Percentiles rank a stretch among this genome's conserved stretches.
phyloP scores from a whole-genome alignment of 2,888 invertebrate species.

The Imbricaverruca yamaguchii region DNA sequence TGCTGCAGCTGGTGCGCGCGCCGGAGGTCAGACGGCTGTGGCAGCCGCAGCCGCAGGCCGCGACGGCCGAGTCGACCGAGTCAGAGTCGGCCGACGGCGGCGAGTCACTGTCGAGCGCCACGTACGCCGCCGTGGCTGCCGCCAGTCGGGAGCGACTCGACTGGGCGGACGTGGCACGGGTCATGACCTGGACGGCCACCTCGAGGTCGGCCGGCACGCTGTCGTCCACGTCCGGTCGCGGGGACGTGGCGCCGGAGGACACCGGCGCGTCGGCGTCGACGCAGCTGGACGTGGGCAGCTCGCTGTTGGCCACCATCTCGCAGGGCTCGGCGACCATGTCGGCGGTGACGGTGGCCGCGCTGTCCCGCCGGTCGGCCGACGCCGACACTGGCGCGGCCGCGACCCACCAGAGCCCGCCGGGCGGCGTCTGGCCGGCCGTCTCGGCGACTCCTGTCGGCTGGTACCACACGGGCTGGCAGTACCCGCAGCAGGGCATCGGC shows the following conservation, averaged over 20 bases:
- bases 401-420: neutral
- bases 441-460: neutral
- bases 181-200: neutral
- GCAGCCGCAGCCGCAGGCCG: neutral
- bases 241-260: too few species aligned
- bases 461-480: neutral
- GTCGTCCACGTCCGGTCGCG: too few species aligned
- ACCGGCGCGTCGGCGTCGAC: neutral
- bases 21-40: neutral
- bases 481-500: neutral
- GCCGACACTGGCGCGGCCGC: neutral
- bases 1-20: neutral
- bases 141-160: neutral
- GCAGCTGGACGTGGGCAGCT: neutral
- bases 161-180: too few species aligned
- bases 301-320: neutral
- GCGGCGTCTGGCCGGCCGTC: neutral
- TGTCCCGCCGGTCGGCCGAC: neutral
- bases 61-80: too few species aligned
- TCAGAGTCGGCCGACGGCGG: too few species aligned
- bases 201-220: neutral
- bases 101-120: neutral
- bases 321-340: neutral
- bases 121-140: neutral
- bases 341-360: neutral